Conservation (phyloP, 2,113 vertebrate species). For the Peromyscus polionotus region DNA sequence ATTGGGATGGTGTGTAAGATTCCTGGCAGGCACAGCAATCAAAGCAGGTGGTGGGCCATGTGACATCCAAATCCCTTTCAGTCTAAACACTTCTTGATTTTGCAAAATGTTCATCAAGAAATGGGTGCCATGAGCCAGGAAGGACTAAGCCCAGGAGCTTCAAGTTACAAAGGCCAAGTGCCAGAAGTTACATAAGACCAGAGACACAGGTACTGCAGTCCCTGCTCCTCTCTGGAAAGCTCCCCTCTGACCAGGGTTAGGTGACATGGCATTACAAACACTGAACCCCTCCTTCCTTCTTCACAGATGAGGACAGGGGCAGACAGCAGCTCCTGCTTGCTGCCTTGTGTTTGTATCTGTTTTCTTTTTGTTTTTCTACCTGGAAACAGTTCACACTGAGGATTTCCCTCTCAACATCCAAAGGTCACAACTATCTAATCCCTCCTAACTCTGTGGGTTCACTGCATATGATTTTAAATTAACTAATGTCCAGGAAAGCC, state of each 20-base stretch:
- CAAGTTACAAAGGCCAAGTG: neutral
- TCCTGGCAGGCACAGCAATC: neutral
- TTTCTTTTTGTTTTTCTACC: neutral
- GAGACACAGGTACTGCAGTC: no score
- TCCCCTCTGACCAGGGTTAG: neutral
- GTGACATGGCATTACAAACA: neutral
- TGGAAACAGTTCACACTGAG: neutral
- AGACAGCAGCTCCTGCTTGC: neutral
- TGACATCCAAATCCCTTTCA: neutral
- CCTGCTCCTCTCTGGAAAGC: neutral
- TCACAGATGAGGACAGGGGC: neutral
- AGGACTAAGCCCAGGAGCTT: neutral
- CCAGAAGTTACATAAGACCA: no score
- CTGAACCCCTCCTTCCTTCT: neutral
- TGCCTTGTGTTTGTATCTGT: no score
- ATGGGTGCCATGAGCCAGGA: neutral
- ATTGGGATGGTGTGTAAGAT: neutral
- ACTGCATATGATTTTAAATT: neutral
- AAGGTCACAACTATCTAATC: neutral
- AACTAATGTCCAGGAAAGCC: neutral
- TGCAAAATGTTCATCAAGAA: neutral
- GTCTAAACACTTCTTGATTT: neutral
- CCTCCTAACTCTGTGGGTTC: neutral
- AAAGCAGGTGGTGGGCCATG: neutral
- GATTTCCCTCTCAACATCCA: neutral